Evolutionary conservation across 2,797 vertebrate genomes (phyloP).

Genomic region (Crotalus adamanteus): DNA sequence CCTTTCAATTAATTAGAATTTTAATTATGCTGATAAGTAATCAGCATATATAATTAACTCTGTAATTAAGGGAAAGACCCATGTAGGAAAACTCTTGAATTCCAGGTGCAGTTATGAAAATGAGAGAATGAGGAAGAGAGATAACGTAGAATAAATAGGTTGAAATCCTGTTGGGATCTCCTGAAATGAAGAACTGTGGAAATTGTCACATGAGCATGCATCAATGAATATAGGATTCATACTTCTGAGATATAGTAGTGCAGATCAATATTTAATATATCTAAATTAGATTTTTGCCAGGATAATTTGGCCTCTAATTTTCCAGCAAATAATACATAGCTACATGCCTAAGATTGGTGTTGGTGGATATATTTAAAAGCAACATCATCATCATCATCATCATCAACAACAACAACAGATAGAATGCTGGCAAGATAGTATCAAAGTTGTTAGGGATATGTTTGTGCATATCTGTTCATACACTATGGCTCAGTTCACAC

Average conservation of each 20-base stretch:
- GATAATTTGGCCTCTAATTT: not conserved
- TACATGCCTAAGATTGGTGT: not conserved
- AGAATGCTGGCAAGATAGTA: not conserved
- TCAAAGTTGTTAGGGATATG: not conserved
- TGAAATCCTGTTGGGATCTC: not conserved
- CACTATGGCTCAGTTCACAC: not conserved
- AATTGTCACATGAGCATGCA: not conserved
- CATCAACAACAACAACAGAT: not conserved
- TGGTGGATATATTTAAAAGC: not conserved
- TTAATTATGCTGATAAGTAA: slow-evolving; percentile 24
- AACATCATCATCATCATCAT: too few species aligned
- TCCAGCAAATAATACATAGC: not conserved
- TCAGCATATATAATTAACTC: slow-evolving; percentile 31
- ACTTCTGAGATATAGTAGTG: not conserved
- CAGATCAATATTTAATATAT: not conserved
- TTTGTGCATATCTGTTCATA: not conserved
- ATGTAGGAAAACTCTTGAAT: slow-evolving; percentile 9
- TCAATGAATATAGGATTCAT: not conserved
- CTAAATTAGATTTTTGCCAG: not conserved
- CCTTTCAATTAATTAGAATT: slow-evolving; percentile 15
- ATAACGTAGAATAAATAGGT: not conserved
- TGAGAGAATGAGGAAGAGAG: not conserved
- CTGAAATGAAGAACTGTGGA: not conserved
- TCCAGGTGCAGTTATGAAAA: not conserved
- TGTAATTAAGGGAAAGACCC: slow-evolving; percentile 13